Conservation (phyloP, 2,113 vertebrate genomes). For the Holacanthus passer region DNA sequence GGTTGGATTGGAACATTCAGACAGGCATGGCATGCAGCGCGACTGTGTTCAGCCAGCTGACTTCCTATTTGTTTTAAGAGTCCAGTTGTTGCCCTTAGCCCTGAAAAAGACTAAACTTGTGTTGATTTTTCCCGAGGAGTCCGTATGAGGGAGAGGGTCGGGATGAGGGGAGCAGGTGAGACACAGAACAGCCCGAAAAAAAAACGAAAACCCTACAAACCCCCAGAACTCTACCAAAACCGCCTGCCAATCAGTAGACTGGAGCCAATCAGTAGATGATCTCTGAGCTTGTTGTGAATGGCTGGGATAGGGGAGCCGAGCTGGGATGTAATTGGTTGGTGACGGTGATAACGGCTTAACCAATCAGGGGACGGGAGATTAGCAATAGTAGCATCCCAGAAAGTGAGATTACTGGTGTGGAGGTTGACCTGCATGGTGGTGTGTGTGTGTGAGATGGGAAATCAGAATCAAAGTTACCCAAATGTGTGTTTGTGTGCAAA, state of each 20-base stretch:
- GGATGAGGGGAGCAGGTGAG: conserved; percentile 96
- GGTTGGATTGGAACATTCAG: conserved; percentile 48
- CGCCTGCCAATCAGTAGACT: conserved; percentile 75
- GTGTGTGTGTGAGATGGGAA: conserved; percentile 43
- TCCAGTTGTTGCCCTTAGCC: conserved; percentile 33
- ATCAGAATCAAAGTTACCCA: conserved; percentile 42
- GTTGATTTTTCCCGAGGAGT: conserved; percentile 92
- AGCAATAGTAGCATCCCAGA: conserved; percentile 55
- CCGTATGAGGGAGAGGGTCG: conserved; percentile 95
- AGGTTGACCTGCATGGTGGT: conserved; percentile 71
- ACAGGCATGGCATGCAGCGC: conserved; percentile 48
- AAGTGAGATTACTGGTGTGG: conserved; percentile 44
- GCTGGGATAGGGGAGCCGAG: conserved; percentile 45
- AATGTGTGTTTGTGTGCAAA: conserved; percentile 71
- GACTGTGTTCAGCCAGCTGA: conserved; percentile 35
- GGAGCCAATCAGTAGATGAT: conserved; percentile 71
- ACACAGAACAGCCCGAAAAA: conserved; percentile 59
- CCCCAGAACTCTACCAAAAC: conserved; percentile 41
- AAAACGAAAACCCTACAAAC: not conserved
- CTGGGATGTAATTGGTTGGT: conserved; percentile 75
- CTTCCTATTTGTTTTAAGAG: conserved; percentile 42
- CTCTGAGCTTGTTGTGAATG: conserved; percentile 76
- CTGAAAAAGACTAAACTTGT: conserved; percentile 84
- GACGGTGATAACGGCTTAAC: conserved; percentile 66
- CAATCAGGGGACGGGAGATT: conserved; percentile 63